Evolutionary conservation across 35 echinoderm and acorn worm species (phyloP).

Genomic region (Holothuria glaberrima): DNA sequence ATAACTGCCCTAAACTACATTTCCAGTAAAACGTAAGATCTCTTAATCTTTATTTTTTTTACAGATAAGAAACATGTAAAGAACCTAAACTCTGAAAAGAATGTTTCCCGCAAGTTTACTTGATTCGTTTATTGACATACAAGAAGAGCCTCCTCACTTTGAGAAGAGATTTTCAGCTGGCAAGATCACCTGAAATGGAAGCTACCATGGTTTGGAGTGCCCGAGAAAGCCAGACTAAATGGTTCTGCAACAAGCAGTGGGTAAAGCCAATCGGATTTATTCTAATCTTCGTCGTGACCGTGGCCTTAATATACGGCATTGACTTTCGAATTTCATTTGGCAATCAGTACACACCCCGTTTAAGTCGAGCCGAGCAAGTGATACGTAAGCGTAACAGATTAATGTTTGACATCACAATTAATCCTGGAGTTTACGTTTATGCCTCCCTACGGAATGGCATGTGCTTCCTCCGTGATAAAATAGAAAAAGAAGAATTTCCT

Average conservation of each 20-base stretch:
- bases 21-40: too few species aligned
- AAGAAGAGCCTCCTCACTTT: too few species aligned
- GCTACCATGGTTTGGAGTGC: not conserved
- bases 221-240: not conserved
- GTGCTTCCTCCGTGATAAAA: constrained; percentile 70
- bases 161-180: too few species aligned
- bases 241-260: not conserved
- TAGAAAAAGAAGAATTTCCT: constrained; percentile 64
- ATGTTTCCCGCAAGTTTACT: too few species aligned
- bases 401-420: constrained; percentile 5
- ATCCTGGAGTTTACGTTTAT: constrained; percentile 3
- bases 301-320: not conserved
- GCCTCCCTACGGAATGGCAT: constrained; percentile 25
- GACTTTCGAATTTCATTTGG: not conserved
- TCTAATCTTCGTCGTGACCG: not conserved
- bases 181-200: not conserved
- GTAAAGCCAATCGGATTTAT: not conserved
- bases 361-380: not conserved
- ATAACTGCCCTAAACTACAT: too few species aligned
- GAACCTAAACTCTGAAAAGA: too few species aligned
- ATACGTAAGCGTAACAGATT: constrained; percentile 30
- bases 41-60: too few species aligned
- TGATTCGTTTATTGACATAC: too few species aligned
- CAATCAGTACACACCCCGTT: not conserved
- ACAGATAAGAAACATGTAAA: too few species aligned